These are phyloP conservation scores for Isaurus tuberculatus DNA, from an alignment of 92 coral and sea anemone species.

Conservation along the genomic window DNA sequence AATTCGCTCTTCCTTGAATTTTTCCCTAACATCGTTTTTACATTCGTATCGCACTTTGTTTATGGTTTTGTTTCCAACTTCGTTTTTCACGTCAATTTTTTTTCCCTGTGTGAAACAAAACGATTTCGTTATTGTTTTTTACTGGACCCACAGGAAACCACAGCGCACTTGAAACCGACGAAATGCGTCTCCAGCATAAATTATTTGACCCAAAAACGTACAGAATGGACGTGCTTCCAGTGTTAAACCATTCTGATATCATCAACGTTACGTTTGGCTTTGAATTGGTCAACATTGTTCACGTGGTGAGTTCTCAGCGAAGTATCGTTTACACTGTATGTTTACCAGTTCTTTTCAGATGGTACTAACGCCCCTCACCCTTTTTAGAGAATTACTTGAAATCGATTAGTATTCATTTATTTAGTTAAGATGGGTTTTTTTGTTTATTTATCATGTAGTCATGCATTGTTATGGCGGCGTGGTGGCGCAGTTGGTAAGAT, in stretches of 20 bases:
- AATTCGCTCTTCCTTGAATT: neutral
- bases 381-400: too few relatives aligned
- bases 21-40: neutral
- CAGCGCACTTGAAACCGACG: conserved; percentile 30
- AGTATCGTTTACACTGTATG: neutral
- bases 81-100: neutral
- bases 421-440: too few relatives aligned
- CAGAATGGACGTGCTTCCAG: conserved; percentile 55
- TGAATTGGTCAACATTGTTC: conserved; percentile 65
- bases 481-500: too few relatives aligned
- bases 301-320: conserved; percentile 55
- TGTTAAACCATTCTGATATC: conserved; percentile 14
- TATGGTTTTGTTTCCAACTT: neutral
- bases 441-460: too few relatives aligned
- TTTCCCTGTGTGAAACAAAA: neutral
- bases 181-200: conserved; percentile 45
- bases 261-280: conserved; percentile 59
- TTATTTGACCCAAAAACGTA: conserved; percentile 47
- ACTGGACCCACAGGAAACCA: neutral
- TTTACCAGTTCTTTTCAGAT: too few relatives aligned
- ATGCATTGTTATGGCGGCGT: too few relatives aligned
- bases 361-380: too few relatives aligned
- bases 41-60: too few relatives aligned
- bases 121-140: neutral
- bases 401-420: too few relatives aligned